Conservation (phyloP, 1,140 invertebrate genomes). For the Drosophila bipectinata region DNA sequence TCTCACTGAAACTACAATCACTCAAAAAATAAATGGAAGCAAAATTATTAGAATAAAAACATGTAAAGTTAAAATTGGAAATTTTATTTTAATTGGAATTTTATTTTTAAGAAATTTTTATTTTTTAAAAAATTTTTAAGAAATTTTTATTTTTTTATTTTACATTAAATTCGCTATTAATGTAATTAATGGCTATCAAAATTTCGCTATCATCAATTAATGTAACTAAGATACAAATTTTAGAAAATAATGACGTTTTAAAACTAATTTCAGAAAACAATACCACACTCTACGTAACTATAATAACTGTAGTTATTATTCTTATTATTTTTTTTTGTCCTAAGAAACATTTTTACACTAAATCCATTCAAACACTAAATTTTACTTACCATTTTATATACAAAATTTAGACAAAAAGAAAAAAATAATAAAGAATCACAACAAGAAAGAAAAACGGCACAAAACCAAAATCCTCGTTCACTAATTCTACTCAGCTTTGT, state of each 20-base stretch:
- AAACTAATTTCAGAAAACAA: conserved; percentile 9
- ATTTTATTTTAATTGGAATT: too few relatives aligned
- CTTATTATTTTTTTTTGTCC: conserved; percentile 1
- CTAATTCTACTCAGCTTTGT: too few relatives aligned
- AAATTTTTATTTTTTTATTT: too few relatives aligned
- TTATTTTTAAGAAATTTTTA: too few relatives aligned
- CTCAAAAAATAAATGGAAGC: conserved; percentile 5
- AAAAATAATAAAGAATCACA: conserved; percentile 3
- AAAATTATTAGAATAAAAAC: conserved; percentile 9
- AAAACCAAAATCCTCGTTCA: too few relatives aligned
- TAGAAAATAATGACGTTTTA: conserved; percentile 3
- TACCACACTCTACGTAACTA: not conserved
- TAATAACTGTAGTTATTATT: not conserved
- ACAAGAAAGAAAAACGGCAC: not conserved
- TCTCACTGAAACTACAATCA: conserved; percentile 7
- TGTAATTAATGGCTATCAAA: too few relatives aligned
- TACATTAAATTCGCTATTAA: too few relatives aligned
- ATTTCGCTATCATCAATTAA: too few relatives aligned
- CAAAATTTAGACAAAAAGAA: not conserved
- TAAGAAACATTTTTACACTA: not conserved
- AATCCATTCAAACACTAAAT: not conserved
- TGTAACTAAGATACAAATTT: not conserved
- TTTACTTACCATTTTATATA: not conserved
- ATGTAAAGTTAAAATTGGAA: conserved; percentile 7
- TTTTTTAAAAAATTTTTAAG: too few relatives aligned